These are phyloP conservation scores for Orussus abietinus DNA, from an alignment of 1,140 invertebrate species.

Conservation along the genomic window DNA sequence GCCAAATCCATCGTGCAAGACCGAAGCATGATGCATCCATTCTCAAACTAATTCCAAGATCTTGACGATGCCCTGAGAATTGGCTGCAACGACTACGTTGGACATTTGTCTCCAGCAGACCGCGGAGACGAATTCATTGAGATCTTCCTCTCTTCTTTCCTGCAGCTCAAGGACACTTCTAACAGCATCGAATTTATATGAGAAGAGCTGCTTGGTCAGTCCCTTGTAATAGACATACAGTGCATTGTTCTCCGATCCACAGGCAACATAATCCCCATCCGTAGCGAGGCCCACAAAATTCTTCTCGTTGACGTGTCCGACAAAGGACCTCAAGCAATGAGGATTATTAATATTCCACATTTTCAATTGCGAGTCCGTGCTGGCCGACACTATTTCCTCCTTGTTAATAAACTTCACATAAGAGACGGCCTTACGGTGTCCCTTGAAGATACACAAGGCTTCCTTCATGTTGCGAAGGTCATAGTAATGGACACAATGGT, in stretches of 20 bases:
- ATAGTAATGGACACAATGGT: constrained; percentile 96
- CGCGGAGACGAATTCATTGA: constrained; percentile 92
- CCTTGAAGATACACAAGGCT: constrained; percentile 81
- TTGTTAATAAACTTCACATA: constrained; percentile 93
- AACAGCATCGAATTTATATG: constrained; percentile 84
- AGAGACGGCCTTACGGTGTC: constrained; percentile 92
- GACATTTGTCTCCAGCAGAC: constrained; percentile 89
- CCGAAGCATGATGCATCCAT: constrained; percentile 2
- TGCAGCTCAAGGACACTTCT: constrained; percentile 75
- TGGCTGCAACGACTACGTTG: constrained; percentile 89
- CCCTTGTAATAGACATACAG: constrained; percentile 93
- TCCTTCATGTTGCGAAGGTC: constrained; percentile 84
- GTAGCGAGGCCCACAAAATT: constrained; percentile 97
- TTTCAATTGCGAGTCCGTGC: constrained; percentile 91
- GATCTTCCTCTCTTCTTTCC: constrained; percentile 76
- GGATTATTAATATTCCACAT: constrained; percentile 86
- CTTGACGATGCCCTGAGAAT: constrained; percentile 92
- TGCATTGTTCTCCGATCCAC: constrained; percentile 94
- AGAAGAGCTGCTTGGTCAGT: constrained; percentile 81
- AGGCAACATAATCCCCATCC: constrained; percentile 91
- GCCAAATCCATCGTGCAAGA: constrained; percentile 18
- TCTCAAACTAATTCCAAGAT: constrained; percentile 72
- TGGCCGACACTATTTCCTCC: constrained; percentile 89
- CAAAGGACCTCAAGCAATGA: constrained; percentile 81
- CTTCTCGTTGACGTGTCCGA: constrained; percentile 94